Evolutionary conservation across 2,797 vertebrate species (phyloP).

Genomic region (Urophycis tenuis): DNA sequence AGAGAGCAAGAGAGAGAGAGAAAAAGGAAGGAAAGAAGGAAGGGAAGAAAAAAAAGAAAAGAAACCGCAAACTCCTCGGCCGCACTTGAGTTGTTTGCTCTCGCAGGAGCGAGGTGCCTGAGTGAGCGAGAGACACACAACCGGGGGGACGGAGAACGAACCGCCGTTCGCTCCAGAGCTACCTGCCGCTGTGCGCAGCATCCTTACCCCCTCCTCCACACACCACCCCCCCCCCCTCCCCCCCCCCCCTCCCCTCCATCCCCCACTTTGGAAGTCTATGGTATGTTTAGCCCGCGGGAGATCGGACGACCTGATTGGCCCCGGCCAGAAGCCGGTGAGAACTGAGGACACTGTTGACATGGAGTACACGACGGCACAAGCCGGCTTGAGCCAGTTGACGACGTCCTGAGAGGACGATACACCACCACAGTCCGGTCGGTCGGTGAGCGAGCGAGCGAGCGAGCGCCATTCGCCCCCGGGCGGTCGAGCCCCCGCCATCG

Average conservation of each 20-base stretch:
- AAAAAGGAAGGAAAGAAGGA: not conserved
- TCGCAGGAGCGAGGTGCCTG: not conserved
- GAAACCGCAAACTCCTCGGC: not conserved
- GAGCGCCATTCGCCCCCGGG: too few relatives aligned
- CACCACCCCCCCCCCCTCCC: not conserved
- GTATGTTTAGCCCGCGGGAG: not conserved
- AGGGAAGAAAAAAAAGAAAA: not conserved
- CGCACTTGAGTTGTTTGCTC: conserved; percentile 26
- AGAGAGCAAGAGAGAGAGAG: not conserved
- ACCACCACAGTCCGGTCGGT: too few relatives aligned
- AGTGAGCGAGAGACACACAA: not conserved
- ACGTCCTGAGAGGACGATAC: not conserved
- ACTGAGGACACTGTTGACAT: not conserved
- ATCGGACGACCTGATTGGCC: not conserved
- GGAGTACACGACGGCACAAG: not conserved
- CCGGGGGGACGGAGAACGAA: not conserved
- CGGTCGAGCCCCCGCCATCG: not conserved
- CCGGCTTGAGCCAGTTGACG: not conserved
- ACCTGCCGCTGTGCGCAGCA: too few relatives aligned
- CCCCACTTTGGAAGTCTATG: not conserved
- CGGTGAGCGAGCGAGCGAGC: too few relatives aligned
- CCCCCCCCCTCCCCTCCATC: not conserved
- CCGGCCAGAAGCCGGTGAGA: not conserved
- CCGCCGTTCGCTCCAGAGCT: not conserved
- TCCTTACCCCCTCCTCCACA: too few relatives aligned